phyloP scores from a whole-genome alignment of 1,140 invertebrate species.

The Drosophila melanica region DNA sequence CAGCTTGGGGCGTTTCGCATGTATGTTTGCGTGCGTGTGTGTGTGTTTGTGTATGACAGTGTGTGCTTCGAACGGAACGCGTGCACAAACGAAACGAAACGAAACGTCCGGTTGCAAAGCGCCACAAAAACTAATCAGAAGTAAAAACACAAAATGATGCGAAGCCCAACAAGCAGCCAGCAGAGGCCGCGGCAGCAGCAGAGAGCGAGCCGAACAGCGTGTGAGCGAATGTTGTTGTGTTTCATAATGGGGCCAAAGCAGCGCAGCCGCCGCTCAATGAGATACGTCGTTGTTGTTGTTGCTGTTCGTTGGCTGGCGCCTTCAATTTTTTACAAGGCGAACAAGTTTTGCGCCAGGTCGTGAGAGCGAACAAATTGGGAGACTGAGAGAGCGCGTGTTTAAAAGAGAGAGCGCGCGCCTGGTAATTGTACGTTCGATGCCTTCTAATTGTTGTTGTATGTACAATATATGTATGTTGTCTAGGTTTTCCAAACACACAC shows the following conservation, averaged over 20 bases:
- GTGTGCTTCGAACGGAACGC: conserved; percentile 39
- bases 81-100: conserved; percentile 64
- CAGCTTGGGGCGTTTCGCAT: conserved; percentile 30
- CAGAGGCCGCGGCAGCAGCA: conserved; percentile 11
- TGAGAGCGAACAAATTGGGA: conserved; percentile 11
- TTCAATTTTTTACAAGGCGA: conserved; percentile 74
- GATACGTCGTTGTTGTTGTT: conserved; percentile 28
- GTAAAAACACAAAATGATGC: conserved; percentile 58
- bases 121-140: conserved; percentile 74
- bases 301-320: conserved; percentile 41
- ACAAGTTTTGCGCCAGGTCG: conserved; percentile 62
- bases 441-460: conserved; percentile 56
- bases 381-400: conserved; percentile 10
- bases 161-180: conserved; percentile 24
- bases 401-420: conserved; percentile 21
- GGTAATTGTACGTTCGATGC: conserved; percentile 55
- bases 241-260: conserved; percentile 73
- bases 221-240: conserved; percentile 12
- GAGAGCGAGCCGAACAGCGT: conserved; percentile 24
- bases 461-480: conserved; percentile 30
- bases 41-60: conserved; percentile 23
- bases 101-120: conserved; percentile 70
- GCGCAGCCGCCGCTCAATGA: conserved; percentile 58
- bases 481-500: conserved; percentile 45
- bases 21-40: conserved; percentile 26